Evolutionary conservation across 2,113 vertebrate genomes (phyloP).

Genomic region (Rhagologus leucostigma): DNA sequence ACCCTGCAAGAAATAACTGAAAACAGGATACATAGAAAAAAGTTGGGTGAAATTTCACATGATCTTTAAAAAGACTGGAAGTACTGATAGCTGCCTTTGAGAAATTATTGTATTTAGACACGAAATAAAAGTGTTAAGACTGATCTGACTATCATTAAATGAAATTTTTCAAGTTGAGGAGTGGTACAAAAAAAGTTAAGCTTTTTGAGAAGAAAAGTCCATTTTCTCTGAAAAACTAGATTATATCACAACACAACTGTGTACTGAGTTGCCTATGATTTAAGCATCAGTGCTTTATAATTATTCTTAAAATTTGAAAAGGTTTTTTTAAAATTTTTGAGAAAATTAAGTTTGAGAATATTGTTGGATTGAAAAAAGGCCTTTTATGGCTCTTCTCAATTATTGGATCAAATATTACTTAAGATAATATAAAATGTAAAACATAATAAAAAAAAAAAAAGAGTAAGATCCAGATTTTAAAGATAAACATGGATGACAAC

Average conservation of each 20-base stretch:
- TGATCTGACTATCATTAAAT: background rate
- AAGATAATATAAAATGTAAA: background rate
- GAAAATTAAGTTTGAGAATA: background rate
- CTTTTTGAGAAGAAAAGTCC: background rate
- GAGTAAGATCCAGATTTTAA: background rate
- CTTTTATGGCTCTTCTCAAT: background rate
- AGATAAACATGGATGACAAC: background rate
- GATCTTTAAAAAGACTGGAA: background rate
- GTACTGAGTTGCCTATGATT: background rate
- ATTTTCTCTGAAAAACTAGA: background rate
- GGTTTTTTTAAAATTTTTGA: background rate
- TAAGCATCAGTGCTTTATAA: background rate
- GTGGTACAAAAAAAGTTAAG: background rate
- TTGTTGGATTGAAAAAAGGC: background rate
- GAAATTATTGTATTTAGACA: background rate
- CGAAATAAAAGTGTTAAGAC: background rate
- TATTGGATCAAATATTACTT: background rate
- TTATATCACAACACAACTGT: background rate
- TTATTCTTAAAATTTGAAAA: background rate
- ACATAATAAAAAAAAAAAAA: background rate
- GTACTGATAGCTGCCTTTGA: background rate
- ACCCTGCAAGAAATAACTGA: background rate
- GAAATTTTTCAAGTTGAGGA: fast-evolving
- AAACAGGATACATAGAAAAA: background rate
- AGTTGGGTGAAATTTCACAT: background rate